These are phyloP conservation scores for Linnaemya tessellans DNA, from an alignment of 2,888 invertebrate species.

Conservation along the genomic window DNA sequence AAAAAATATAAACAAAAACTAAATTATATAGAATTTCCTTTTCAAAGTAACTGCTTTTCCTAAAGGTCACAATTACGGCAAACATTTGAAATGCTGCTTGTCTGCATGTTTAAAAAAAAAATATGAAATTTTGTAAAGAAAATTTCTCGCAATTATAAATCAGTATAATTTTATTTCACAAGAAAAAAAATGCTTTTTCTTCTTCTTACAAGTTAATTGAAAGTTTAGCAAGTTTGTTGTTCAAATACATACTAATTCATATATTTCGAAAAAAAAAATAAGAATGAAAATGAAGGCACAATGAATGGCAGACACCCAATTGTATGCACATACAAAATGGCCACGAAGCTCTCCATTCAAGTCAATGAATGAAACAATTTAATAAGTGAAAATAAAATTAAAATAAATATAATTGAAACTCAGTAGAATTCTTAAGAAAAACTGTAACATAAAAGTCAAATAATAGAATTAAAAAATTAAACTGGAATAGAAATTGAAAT, in stretches of 20 bases:
- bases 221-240: slow-evolving; percentile 23
- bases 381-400: too few species aligned
- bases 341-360: background rate
- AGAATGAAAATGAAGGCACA: too few species aligned
- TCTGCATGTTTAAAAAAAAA: too few species aligned
- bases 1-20: background rate
- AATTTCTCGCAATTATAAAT: slow-evolving; percentile 6
- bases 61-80: slow-evolving; percentile 7
- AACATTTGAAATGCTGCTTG: background rate
- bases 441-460: too few species aligned
- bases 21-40: background rate
- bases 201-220: slow-evolving; percentile 19
- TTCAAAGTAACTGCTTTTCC: background rate
- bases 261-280: background rate
- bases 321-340: background rate
- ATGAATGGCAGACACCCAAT: background rate
- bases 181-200: background rate
- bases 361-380: background rate
- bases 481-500: too few species aligned
- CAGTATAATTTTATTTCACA: slow-evolving; percentile 13
- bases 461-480: too few species aligned
- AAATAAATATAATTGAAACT: too few species aligned
- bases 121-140: background rate
- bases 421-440: too few species aligned
- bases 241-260: background rate